Evolutionary conservation across 37 sponge, comb jelly and placozoan genomes (phyloP), one percentile per base, ranked within the genome.

Genomic region (Halisarca cf. caerulea): DNA sequence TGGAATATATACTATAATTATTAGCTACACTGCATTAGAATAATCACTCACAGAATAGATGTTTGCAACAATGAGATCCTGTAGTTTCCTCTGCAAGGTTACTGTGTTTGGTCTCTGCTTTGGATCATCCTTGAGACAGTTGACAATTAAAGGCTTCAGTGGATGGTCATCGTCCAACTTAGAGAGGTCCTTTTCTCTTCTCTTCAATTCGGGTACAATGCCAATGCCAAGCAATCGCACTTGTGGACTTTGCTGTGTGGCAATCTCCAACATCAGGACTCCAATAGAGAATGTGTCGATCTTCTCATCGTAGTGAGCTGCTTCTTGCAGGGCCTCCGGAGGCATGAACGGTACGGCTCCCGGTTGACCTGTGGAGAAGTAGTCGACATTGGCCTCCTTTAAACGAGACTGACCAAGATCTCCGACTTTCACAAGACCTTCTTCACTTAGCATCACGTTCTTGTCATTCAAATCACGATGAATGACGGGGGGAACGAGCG

Each of bases 401-500:
- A 62, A 23, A 30, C 30, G 25, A 28, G 64, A 62, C 15, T 62
- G 64, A 62, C 64, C 64, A 23, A 62, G n/a, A 15, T 62, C 64
- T n/a, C 64, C 30, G 4, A 62, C 64, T 15, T 62, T 62, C 64
- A 62, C 64, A 7, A n/a, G 25, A 62, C 64, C 64, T 6, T 62
- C 64, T 15, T 62, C n/a, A 15, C 18, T 28, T 5, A 62, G 25
- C 64, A 62, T 30, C 64, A 62, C 64, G n/a, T 62, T 62, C 30
- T 62, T 62, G 30, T 62, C 64, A 6, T n/a, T 62, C 64, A 62
- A n/a, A 28, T 62, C 64, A 23, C 64, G 64, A 62, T 62, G 64
- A 28, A 28, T 28, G 25, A 62, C 64, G 9, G 64, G 64, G 15
- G 64, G 64, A 62, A 30, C 30, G 30, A n/a, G 25, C 6, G 25